A percentile compares a stretch with the other conserved stretches of the same genome.
These are phyloP conservation scores for Propithecus deckenii DNA, from an alignment of 2,797 vertebrate species.

Conservation along the genomic window DNA sequence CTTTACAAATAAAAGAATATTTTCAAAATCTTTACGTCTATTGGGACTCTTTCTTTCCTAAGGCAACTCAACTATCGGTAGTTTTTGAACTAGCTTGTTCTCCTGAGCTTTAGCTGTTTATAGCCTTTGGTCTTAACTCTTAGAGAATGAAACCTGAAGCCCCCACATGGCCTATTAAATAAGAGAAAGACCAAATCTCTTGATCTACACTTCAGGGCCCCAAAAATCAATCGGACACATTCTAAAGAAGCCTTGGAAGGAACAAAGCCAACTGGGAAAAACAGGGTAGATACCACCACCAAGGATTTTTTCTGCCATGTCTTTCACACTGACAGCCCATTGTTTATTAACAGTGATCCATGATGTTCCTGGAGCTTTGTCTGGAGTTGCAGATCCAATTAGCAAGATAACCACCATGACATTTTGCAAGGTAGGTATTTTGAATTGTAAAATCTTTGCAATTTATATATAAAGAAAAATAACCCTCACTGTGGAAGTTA, in stretches of 20 bases:
- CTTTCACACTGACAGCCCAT: not conserved
- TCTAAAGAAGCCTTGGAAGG: not conserved
- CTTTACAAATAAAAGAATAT: constrained; percentile 50
- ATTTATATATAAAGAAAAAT: not conserved
- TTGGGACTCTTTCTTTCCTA: not conserved
- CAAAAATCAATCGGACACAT: constrained; percentile 2
- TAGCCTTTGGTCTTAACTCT: not conserved
- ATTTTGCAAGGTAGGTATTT: not conserved
- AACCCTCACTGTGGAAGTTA: not conserved
- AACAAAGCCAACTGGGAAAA: not conserved
- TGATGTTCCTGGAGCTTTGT: not conserved
- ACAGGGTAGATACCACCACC: not conserved
- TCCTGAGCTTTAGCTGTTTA: not conserved
- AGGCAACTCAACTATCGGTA: not conserved
- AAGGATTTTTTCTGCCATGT: not conserved
- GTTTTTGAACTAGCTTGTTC: constrained; percentile 17
- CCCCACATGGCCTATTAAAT: not conserved
- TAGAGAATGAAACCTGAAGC: not conserved
- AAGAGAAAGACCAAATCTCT: not conserved
- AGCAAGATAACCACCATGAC: not conserved
- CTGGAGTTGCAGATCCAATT: not conserved
- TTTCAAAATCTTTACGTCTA: constrained; percentile 42
- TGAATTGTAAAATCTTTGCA: not conserved
- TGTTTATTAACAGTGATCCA: not conserved
- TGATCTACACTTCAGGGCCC: not conserved